Evolutionary conservation across 1,140 invertebrate genomes (phyloP), one percentile per base, ranked within the genome.

Genomic region (Nymphalis io): DNA sequence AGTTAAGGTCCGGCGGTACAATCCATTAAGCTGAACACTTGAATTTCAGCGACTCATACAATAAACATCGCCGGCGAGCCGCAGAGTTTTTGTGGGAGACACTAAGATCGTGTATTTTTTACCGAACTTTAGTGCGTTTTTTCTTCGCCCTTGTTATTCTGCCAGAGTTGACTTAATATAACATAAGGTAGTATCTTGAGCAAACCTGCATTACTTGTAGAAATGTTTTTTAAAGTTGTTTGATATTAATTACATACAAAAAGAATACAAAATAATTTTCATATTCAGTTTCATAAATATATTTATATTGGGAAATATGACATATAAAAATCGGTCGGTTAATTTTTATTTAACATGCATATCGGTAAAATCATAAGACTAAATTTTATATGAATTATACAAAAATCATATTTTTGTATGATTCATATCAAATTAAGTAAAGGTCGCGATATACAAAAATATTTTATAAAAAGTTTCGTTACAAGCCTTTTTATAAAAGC

Each of bases 31-130:
- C 79, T 79, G 83, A 81, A 76, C 78, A 83, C 81, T 85, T 83
- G 83, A 83, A 82, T 83, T 84, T 86, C 82, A 83, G 81, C 78
- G 53, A 72, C 86, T 90, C 88, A 90, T 90, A 87, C 83, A 90
- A 88, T 89, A 89, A 83, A 87, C 87, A 89, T 89, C 71, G 70
- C 68, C 68, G 51, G 67, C 60, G 72, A 78, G 71, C 64, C 74
- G 68, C 66, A 69, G 38, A 55, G 73, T 85, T 87, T 87, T 88
- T 86, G 79, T 76, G 60, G 46, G 72, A 59, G 62, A 75, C 74
- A 70, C 70, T 67, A 70, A 76, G 76, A 74, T 68, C 72, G 67
- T 66, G 72, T 63, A 70, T 82, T 84, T 83, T 85, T 85, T 81
- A 77, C 40, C 72, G 62, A 44, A 68, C 65, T 78, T 78, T 75